Evolutionary conservation across 2,888 invertebrate genomes (phyloP), one percentile per base, ranked within the genome.

Genomic region (Eustalomyia histrio): DNA sequence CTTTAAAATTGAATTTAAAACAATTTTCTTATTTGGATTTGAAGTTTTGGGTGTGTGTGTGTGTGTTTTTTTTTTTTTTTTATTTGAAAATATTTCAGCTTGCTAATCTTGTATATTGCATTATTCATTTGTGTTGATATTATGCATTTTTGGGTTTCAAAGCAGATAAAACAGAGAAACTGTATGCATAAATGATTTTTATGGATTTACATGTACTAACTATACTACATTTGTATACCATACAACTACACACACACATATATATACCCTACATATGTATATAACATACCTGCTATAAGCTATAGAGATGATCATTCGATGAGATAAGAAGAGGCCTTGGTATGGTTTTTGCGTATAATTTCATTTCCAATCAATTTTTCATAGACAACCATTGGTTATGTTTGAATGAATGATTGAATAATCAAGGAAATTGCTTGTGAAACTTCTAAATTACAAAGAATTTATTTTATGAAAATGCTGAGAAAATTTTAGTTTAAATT

Each of bases 331-430:
- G 10, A 39, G n/a, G 43, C 43, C 43, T 47, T 47, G 43, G 29
- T 47, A 6, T 21, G 16, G 4, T 67, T 53, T 14, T 67, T 68
- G 21, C 33, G 61, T 68, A 69, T 76, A 72, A 72, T 78, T 72
- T 60, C 60, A 72, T 78, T 78, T 78, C 78, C 72, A 78, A 78
- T 78, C 78, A 78, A 78, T 78, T 78, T 78, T 78, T 43, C 61
- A 78, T 72, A 67, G 65, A 72, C 72, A 72, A 61, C 71, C 61
- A 60, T 72, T 72, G 78, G 33, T 67, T 72, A 65, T 72, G 67
- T 67, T 72, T 72, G 72, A 76, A 65, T 78, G 65, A 61, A 67
- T 67, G 72, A 67, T 67, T 78, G 65, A 61, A 67, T 67, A 78
- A 67, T 67, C 78, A 78, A 72, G 72, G 60, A 78, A 78, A 67